Conservation (phyloP, 2,797 vertebrate genomes). For the Xenops minutus region DNA sequence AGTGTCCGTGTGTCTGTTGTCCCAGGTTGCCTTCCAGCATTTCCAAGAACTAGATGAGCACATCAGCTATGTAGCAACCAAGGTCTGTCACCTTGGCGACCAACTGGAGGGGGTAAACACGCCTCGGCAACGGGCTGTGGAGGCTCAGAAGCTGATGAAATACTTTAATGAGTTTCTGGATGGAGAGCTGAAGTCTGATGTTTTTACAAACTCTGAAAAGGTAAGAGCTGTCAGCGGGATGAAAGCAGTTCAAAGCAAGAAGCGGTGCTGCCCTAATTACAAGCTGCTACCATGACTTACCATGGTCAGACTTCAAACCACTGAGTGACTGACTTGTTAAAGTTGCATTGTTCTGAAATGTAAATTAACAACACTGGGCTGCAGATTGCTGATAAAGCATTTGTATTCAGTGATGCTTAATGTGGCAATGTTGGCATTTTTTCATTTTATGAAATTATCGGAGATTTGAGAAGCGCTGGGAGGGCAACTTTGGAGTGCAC, state of each 20-base stretch:
- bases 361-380: conserved; percentile 65
- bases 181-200: conserved; percentile 97
- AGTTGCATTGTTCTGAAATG: conserved; percentile 74
- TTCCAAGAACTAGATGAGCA: conserved; percentile 99
- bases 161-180: conserved; percentile 99
- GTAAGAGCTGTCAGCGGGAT: conserved; percentile 79
- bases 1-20: conserved; percentile 37
- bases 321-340: conserved; percentile 66
- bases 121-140: conserved; percentile 96
- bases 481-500: conserved; percentile 44
- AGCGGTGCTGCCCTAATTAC: conserved; percentile 73
- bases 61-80: conserved; percentile 98
- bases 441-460: conserved; percentile 70
- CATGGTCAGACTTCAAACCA: conserved; percentile 69
- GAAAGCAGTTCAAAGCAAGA: conserved; percentile 68
- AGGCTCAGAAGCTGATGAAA: conserved; percentile 98
- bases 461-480: conserved; percentile 57
- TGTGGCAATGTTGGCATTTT: conserved; percentile 59
- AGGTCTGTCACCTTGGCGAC: conserved; percentile 98
- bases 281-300: conserved; percentile 67
- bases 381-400: conserved; percentile 68
- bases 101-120: conserved; percentile 98
- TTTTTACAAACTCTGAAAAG: conserved; percentile 99
- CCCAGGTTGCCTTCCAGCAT: conserved; percentile 97
- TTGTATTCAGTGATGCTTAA: conserved; percentile 63